Evolutionary conservation across 1,140 invertebrate species (phyloP).

Genomic region (Argopecten irradians): DNA sequence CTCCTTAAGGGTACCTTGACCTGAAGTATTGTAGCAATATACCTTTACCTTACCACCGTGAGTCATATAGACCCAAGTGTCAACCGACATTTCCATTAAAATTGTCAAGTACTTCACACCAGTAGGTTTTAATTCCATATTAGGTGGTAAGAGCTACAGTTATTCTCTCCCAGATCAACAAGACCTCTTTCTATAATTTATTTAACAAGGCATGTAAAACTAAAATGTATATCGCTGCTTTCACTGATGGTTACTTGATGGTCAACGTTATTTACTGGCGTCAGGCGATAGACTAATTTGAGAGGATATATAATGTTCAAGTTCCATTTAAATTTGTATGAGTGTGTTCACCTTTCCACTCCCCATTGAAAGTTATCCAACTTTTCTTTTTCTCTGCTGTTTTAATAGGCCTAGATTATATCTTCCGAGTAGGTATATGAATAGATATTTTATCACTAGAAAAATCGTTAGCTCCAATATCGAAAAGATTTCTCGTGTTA

Average conservation of each 20-base stretch:
- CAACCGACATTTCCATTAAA: background rate
- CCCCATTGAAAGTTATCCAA: background rate
- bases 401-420: slow-evolving; percentile 18
- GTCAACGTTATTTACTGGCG: background rate
- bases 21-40: background rate
- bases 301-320: background rate
- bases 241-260: background rate
- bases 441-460: slow-evolving; percentile 19
- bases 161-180: slow-evolving; percentile 2
- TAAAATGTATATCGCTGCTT: background rate
- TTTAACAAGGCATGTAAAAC: slow-evolving; percentile 14
- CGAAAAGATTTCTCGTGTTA: background rate
- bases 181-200: slow-evolving; percentile 17
- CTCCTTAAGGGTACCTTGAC: background rate
- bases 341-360: background rate
- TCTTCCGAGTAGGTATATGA: background rate
- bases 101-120: background rate
- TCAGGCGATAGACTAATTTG: background rate
- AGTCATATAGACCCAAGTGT: background rate
- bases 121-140: background rate
- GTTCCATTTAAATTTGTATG: slow-evolving; percentile 12
- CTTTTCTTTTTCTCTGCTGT: slow-evolving; percentile 17
- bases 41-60: background rate
- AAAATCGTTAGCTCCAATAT: background rate
- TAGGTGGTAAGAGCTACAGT: background rate